Conservation (phyloP, 2,797 vertebrate genomes). For the Pogoniulus pusillus region DNA sequence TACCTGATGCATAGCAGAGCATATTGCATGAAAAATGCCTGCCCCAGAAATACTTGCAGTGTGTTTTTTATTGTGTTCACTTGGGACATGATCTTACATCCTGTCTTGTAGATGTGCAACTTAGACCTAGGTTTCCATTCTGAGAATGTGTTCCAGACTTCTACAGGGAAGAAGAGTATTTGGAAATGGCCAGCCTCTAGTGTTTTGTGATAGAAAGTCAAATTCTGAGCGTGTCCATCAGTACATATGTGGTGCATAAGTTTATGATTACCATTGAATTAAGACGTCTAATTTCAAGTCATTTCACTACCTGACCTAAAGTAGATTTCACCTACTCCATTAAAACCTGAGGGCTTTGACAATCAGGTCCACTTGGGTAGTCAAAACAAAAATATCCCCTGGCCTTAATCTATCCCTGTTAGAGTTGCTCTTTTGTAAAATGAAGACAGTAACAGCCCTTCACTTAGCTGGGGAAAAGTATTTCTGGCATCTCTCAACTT, state of each 20-base stretch:
- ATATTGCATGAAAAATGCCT: constrained; percentile 47
- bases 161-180: not conserved
- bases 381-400: not conserved
- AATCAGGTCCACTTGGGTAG: not conserved
- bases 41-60: not conserved
- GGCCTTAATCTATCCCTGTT: not conserved
- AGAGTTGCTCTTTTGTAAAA: not conserved
- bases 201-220: not conserved
- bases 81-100: not conserved
- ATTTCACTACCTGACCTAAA: not conserved
- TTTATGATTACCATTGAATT: not conserved
- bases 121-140: not conserved
- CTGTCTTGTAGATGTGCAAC: not conserved
- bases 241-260: not conserved
- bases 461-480: not conserved
- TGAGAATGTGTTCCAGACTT: not conserved
- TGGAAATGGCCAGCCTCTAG: not conserved
- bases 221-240: not conserved
- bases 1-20: constrained; percentile 45
- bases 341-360: not conserved
- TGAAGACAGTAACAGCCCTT: not conserved
- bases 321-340: not conserved
- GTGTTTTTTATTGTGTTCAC: not conserved
- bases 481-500: not conserved
- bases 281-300: not conserved